Evolutionary conservation across 2,797 vertebrate species (phyloP), one percentile per base, ranked within the genome.

Genomic region (Brachyrhaphis roseni): DNA sequence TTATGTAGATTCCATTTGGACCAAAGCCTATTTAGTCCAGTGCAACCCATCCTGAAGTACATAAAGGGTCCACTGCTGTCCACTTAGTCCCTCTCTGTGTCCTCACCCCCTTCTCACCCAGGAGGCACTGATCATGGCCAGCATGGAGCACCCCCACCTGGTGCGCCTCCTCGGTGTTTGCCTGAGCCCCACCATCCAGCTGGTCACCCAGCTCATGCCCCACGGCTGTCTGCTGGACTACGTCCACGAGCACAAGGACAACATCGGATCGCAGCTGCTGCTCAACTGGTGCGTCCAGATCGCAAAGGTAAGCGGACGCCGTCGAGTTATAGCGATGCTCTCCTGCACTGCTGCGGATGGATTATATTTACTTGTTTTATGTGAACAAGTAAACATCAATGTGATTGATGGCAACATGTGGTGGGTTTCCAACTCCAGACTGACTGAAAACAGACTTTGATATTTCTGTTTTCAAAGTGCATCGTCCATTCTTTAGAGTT

Each of bases 241-340:
- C 0, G 97, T 99, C 51, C 97, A 98, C 3, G 98, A 99, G 83
- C 98, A 99, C 85, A 98, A 99, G 93, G 98, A 99, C 91, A 98
- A 99, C 83, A 99, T 99, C 36, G 98, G 98, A 78, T 99, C 98
- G 41, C 98, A 99, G 92, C 96, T 99, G 81, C 93, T 99, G 88
- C 96, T 99, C 47, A 99, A 99, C 87, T 99, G 98, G 98, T 99
- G 98, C 96, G 98, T 99, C 90, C 98, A 99, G 87, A 99, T 99
- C 82, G 98, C 98, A 28, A 99, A 99, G 98, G 98, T 99, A 97
- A 90, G 91, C 77, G 91, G 43, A 55, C 3, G 1, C 16, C 23
- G 39, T 59, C 39, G 6, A 74, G 76, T 74, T 18, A 43, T 31
- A 68, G 62, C 12, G 43, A 2, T 31, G 36, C 20, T 53, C 45